Evolutionary conservation across 2,113 vertebrate genomes (phyloP), one percentile per base, ranked within the genome.

Genomic region (Herpetotheres cachinnans): DNA sequence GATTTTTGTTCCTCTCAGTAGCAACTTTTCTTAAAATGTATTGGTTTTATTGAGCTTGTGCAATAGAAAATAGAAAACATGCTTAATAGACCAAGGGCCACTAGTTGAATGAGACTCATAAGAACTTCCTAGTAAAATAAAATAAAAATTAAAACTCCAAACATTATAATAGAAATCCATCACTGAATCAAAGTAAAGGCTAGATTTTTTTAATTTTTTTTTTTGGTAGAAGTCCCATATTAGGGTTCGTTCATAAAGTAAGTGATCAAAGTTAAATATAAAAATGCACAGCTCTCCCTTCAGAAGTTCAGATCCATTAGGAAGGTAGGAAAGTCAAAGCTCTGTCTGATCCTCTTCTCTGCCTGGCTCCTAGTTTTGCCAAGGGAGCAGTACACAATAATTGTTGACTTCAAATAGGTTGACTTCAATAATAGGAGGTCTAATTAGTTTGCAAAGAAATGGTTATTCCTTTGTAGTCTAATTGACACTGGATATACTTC

Each of bases 401-500:
- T 56, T 71, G n/a, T 56, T 91, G 83, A 82, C 59, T 95, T 56
- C 61, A 79, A 82, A 76, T 1, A 40, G 11, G 40, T 42, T 42
- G 42, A 42, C 42, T 42, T 42, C 56, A 79, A 86, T 54, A 65
- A 47, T 38, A 93, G 92, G 90, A 95, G 93, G 87, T 94, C 65
- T 82, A 87, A 87, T 79, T 85, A 96, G 90, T 20, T 78, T 90
- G 87, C 63, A 93, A 92, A 90, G 93, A 58, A 42, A 66, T 58
- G 54, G 36, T 4, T 55, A 69, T 82, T 73, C 74, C 87, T 95
- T 95, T 96, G 85, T 79, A 90, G 58, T 92, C 20, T 70, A 90
- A 88, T 16, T 80, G 82, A 83, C 50, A 86, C 42, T 86, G 77
- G 42, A 93, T 91, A 72, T 42, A 87, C 36, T 95, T 91, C 81